These are phyloP conservation scores for Tretioscincus oriximinensis DNA, from an alignment of 2,113 vertebrate genomes.

Conservation along the genomic window DNA sequence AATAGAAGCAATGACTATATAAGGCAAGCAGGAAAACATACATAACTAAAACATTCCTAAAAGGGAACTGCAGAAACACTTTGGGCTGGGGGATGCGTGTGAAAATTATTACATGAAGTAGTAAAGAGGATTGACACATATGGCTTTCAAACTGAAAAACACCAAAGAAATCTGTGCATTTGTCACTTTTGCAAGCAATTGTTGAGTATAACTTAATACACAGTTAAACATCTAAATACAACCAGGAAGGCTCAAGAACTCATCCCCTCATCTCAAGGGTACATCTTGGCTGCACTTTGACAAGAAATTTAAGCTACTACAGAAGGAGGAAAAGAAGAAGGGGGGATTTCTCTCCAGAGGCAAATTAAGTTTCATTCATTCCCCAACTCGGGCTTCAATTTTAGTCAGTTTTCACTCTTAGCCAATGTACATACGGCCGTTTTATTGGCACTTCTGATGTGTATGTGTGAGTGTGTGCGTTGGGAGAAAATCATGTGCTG, in stretches of 20 bases:
- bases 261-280: constrained; percentile 46
- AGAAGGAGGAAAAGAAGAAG: constrained; percentile 32
- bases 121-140: constrained; percentile 55
- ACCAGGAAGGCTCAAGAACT: constrained; percentile 32
- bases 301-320: constrained; percentile 61
- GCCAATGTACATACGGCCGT: constrained; percentile 7
- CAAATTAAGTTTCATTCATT: constrained; percentile 57
- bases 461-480: background rate
- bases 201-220: constrained; percentile 57
- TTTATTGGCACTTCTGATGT: constrained; percentile 39
- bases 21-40: background rate
- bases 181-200: constrained; percentile 55
- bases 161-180: constrained; percentile 51
- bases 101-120: constrained; percentile 47
- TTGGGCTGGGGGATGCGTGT: background rate
- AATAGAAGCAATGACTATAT: background rate
- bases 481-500: constrained; percentile 13
- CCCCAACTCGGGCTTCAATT: constrained; percentile 50
- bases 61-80: background rate
- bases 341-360: constrained; percentile 54
- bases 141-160: constrained; percentile 27
- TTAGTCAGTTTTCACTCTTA: constrained; percentile 31
- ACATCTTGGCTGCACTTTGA: constrained; percentile 45
- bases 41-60: background rate
- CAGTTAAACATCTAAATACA: constrained; percentile 39